These are phyloP conservation scores for Glaucomys volans DNA, from an alignment of 2,113 vertebrate genomes.

Conservation along the genomic window DNA sequence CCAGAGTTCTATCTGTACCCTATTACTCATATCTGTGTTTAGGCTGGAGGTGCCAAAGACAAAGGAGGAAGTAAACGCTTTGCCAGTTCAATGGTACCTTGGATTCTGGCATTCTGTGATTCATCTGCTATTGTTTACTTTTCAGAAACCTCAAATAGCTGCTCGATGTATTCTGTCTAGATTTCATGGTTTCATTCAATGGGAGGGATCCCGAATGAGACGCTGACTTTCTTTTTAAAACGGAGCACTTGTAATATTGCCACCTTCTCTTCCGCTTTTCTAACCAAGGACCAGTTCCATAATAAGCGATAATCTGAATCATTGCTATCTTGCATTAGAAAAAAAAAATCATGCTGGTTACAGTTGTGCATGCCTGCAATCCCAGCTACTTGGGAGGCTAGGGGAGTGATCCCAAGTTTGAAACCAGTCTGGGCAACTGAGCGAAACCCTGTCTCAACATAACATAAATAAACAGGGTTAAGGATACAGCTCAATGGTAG, in stretches of 20 bases:
- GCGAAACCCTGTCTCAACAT: no score
- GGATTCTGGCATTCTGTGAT: not conserved
- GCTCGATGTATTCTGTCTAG: not conserved
- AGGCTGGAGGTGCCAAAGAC: not conserved
- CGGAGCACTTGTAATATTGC: not conserved
- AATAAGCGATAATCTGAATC: not conserved
- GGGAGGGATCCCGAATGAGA: not conserved
- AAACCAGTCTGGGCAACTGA: no score
- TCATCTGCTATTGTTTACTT: not conserved
- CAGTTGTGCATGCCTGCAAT: no score
- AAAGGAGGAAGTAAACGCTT: not conserved
- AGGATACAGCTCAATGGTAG: no score
- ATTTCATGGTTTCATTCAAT: constrained; percentile 50
- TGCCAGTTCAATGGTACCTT: not conserved
- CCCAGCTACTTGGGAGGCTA: no score
- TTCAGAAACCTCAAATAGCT: constrained; percentile 9
- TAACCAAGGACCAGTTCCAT: not conserved
- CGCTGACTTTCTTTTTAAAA: constrained; percentile 34
- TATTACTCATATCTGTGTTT: not conserved
- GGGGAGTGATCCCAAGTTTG: no score
- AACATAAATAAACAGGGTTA: no score
- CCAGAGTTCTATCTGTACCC: not conserved
- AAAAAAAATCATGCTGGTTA: not conserved
- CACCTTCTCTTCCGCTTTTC: constrained; percentile 2
- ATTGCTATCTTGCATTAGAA: not conserved